Evolutionary conservation across 2,888 invertebrate genomes (phyloP).

Genomic region (Drosophila mimica): DNA sequence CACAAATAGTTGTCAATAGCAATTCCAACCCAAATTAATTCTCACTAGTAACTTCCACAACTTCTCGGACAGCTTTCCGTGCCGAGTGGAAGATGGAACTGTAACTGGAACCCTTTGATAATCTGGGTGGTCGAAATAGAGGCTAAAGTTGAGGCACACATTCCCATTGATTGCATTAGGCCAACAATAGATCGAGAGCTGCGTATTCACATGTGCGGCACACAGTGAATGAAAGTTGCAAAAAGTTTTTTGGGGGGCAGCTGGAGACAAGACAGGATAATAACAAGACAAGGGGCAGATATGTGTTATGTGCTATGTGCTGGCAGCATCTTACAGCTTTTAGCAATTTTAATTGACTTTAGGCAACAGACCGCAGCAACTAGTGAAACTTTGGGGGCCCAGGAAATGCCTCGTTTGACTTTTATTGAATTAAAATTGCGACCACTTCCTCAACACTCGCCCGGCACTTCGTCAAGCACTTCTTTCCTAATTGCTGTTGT

Average conservation of each 20-base stretch:
- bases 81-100: constrained; percentile 1
- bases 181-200: constrained; percentile 53
- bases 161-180: constrained; percentile 69
- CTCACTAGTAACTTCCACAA: background rate
- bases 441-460: constrained; percentile 5
- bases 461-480: constrained; percentile 1
- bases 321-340: constrained; percentile 31
- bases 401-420: constrained; percentile 75
- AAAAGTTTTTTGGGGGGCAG: constrained; percentile 63
- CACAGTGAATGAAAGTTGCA: constrained; percentile 25
- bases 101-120: constrained; percentile 21
- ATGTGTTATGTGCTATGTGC: background rate
- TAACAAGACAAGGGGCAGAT: constrained; percentile 2
- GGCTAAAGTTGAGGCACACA: constrained; percentile 46
- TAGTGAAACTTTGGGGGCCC: constrained; percentile 31
- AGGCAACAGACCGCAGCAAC: constrained; percentile 67
- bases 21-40: too few relatives aligned
- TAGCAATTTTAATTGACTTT: constrained; percentile 77
- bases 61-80: background rate
- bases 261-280: constrained; percentile 37
- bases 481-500: constrained; percentile 60
- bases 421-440: constrained; percentile 76
- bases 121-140: background rate
- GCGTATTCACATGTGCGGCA: constrained; percentile 40
- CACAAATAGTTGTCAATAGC: background rate